Conservation (phyloP, 2,113 vertebrate species). For the Rhagologus leucostigma region DNA sequence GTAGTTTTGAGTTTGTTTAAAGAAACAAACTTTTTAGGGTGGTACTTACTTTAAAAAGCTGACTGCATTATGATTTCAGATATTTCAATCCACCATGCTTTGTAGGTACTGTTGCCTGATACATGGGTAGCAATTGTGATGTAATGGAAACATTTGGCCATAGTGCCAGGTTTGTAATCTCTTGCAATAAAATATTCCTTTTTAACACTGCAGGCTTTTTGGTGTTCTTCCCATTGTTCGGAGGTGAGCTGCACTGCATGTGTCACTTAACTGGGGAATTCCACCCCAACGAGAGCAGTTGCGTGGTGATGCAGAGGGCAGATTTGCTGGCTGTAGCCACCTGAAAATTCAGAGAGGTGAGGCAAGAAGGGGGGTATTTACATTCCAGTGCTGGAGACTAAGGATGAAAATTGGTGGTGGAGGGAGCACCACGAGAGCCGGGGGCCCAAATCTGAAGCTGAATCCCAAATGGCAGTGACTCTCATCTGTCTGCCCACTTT, state of each 20-base stretch:
- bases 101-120: conserved; percentile 53
- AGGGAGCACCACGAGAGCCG: neutral
- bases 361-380: neutral
- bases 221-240: neutral
- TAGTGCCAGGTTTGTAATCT: conserved; percentile 51
- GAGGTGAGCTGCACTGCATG: rapidly evolving
- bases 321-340: neutral
- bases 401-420: neutral
- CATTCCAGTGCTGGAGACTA: neutral
- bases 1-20: neutral
- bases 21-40: neutral
- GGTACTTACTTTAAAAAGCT: neutral
- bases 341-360: neutral
- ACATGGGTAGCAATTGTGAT: conserved; percentile 38
- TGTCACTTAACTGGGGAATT: rapidly evolving
- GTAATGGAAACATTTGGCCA: conserved; percentile 37
- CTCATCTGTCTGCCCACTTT: neutral
- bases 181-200: conserved; percentile 62
- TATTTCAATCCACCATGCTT: neutral
- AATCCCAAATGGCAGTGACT: neutral
- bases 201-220: conserved; percentile 32
- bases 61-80: conserved; percentile 2
- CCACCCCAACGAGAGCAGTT: rapidly evolving
- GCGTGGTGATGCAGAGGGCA: neutral
- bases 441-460: neutral